These are phyloP conservation scores for Pelvicachromis taeniatus DNA, from an alignment of 2,113 vertebrate species.

Conservation along the genomic window DNA sequence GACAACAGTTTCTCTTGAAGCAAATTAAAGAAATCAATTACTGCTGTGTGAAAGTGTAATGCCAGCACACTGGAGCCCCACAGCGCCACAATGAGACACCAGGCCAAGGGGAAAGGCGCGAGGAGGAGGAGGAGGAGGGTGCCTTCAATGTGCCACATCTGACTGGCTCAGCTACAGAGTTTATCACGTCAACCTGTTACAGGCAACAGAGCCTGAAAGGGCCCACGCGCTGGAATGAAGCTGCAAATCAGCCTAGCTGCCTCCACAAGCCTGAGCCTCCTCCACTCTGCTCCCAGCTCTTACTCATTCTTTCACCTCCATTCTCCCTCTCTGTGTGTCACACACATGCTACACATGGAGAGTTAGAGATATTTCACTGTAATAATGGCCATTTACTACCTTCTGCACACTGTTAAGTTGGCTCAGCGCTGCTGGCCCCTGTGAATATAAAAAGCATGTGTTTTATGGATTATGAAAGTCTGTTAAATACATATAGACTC, in stretches of 20 bases:
- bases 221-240: conserved; percentile 57
- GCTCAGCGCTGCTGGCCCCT: not conserved
- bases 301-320: conserved; percentile 53
- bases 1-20: conserved; percentile 70
- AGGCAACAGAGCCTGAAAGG: conserved; percentile 47
- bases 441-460: not conserved
- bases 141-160: conserved; percentile 38
- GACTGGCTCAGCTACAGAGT: conserved; percentile 51
- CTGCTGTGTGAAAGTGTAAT: conserved; percentile 54
- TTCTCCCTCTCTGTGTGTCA: not conserved
- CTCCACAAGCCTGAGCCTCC: conserved; percentile 54
- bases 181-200: conserved; percentile 57
- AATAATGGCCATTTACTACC: not conserved
- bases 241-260: conserved; percentile 56
- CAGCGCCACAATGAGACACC: conserved; percentile 38
- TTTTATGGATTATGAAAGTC: not conserved
- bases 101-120: conserved; percentile 17
- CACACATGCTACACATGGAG: not conserved
- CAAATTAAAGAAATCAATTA: conserved; percentile 77
- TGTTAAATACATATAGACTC: not conserved
- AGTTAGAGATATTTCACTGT: not conserved
- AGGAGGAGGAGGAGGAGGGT: conserved; percentile 29
- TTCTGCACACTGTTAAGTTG: not conserved
- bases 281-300: conserved; percentile 43
- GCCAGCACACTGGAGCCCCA: conserved; percentile 33